Evolutionary conservation across 1,140 invertebrate genomes (phyloP), one percentile per base, ranked within the genome.

Genomic region (Asobara japonica): DNA sequence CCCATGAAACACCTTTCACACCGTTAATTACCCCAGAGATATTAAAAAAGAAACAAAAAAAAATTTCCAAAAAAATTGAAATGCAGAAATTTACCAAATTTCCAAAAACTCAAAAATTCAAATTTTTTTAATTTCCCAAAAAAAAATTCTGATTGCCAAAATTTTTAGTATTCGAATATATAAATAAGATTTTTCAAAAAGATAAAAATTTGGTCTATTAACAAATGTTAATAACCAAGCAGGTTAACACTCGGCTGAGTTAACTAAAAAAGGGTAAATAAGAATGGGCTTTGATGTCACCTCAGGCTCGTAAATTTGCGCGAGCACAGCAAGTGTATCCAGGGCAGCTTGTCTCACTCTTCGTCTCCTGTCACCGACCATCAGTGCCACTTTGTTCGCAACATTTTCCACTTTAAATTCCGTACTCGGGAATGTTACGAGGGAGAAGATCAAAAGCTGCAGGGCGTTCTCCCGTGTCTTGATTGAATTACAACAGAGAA

Each of bases 381-480:
- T 88, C 36, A 88, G 87, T 13, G 90, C 89, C 10, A 89, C 89
- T 74, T 88, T 85, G 13, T 84, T 80, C 30, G 92, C 90, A 10
- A 94, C 87, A 7, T 85, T 86, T 11, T 86, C 82, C 22, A 94
- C 88, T 84, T 95, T 93, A 82, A 96, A 93, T 68, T 94, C 93
- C 45, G 92, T 92, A 79, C 93, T 93, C 2, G 95, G 94, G 85
- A 94, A 95, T 20, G 93, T 93, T 74, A 95, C 89, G 48, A 94
- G 82, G 2, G 92, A 91, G 71, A 92, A 94, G 72, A 95, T 94
- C 22, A 95, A 87, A 72, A 94, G 90, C 82, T 95, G 93, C 18
- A 96, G 80, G 0, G 93, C 90, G 78, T 94, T 94, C 86, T 95
- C 93, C 72, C 94, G 88, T 64, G 93, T 90, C 89, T 93, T 77